Evolutionary conservation across 2,888 invertebrate genomes (phyloP).

Genomic region (Operophtera brumata): DNA sequence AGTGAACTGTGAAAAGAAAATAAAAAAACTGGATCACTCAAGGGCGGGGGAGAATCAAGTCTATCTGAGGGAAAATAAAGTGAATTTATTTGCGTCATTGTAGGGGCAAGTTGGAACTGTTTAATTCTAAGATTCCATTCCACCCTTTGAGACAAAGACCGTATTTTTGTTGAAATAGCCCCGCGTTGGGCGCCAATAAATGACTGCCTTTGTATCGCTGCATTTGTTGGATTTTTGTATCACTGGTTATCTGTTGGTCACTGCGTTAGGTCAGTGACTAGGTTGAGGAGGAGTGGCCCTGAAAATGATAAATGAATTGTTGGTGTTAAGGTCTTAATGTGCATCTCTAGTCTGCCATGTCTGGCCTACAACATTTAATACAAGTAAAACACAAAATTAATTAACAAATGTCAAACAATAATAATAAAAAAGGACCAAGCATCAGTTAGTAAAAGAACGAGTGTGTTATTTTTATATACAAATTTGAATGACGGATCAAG

Average conservation of each 20-base stretch:
- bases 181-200: constrained; percentile 42
- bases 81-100: constrained; percentile 59
- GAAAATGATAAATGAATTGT: too few relatives aligned
- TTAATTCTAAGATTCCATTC: constrained; percentile 48
- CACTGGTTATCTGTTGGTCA: background rate
- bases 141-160: constrained; percentile 21
- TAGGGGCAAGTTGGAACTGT: constrained; percentile 45
- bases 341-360: too few relatives aligned
- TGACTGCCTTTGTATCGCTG: constrained; percentile 12
- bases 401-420: too few relatives aligned
- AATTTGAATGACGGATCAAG: too few relatives aligned
- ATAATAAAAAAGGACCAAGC: too few relatives aligned
- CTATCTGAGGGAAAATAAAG: constrained; percentile 50
- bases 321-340: too few relatives aligned
- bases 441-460: too few relatives aligned
- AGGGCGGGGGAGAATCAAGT: constrained; percentile 66
- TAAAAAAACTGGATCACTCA: constrained; percentile 62
- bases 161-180: constrained; percentile 28
- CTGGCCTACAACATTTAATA: too few relatives aligned
- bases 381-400: too few relatives aligned
- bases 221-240: background rate
- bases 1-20: constrained; percentile 51
- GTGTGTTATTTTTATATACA: too few relatives aligned
- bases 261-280: too few relatives aligned
- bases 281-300: too few relatives aligned